Percentiles rank a stretch among this genome's conserved stretches.
These are phyloP conservation scores for Marmota monax DNA, from an alignment of 2,113 vertebrate species.

Conservation along the genomic window DNA sequence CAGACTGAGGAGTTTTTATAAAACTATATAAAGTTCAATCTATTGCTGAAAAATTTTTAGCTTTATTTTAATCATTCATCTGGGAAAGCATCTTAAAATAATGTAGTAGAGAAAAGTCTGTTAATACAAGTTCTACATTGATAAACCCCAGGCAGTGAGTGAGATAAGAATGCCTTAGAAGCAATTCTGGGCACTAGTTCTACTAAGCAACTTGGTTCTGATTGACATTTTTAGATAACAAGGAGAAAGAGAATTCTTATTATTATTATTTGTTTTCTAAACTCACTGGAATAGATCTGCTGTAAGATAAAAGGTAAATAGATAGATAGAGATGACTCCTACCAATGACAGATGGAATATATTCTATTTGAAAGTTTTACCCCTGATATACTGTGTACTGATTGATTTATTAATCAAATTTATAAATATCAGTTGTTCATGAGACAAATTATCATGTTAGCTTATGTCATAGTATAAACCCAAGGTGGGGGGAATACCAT, in stretches of 20 bases:
- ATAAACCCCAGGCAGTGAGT: neutral
- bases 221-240: neutral
- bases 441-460: neutral
- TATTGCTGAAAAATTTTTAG: neutral
- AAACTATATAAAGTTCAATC: neutral
- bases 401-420: neutral
- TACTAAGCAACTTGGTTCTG: neutral
- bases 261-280: neutral
- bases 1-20: neutral
- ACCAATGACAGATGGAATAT: neutral
- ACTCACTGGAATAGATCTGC: neutral
- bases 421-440: neutral
- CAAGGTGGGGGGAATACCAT: too few species aligned
- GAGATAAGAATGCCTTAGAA: neutral
- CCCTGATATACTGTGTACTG: neutral
- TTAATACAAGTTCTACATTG: neutral
- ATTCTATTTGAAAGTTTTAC: neutral
- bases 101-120: neutral
- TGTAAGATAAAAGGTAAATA: neutral
- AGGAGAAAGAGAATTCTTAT: neutral
- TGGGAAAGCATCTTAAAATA: neutral
- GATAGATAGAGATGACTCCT: neutral
- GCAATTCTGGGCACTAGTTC: neutral
- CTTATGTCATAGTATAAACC: neutral
- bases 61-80: neutral